Evolutionary conservation across 2,888 invertebrate genomes (phyloP), one percentile per base, ranked within the genome.

Genomic region (Tenthredo distinguenda): DNA sequence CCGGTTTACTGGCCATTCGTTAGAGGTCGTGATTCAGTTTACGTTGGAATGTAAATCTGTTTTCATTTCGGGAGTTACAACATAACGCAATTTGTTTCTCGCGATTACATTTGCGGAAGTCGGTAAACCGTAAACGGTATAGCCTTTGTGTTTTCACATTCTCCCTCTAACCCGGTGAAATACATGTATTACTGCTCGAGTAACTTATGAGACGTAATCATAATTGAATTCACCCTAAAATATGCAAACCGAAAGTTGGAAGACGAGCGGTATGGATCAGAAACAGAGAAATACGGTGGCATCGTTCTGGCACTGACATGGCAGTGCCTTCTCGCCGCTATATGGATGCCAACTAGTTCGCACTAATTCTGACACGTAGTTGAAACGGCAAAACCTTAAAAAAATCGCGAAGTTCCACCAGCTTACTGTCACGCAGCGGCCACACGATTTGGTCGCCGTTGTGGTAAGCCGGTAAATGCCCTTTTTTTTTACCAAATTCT

Each of bases 21-120:
- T 81, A 81, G 50, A 81, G 81, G 81, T 81, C 81, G 81, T 81
- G 81, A 81, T 81, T 81, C 81, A 26, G 81, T 81, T 81, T 81
- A 81, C 81, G 81, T 62, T 50, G 37, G 50, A 81, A 81, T 81
- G 62, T 81, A 62, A 81, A 81, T 81, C 81, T 81, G 58, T 81
- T 81, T 58, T 81, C 81, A 81, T 81, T 81, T 62, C 58, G 62
- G 21, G 37, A 26, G 81, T 62, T 81, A 81, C 40, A 50, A 55
- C 77, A 15, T 31, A 34, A 77, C 50, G 77, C 50, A 34, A 34
- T 77, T 50, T 34, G 18, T 50, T 50, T 77, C 34, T 74, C 77
- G 50, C 77, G 77, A 77, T 77, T 55, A 77, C 77, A 31, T 50
- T 77, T 77, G 47, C 77, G 50, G 77, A 55, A 31, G 26, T 77